Conservation (phyloP, 2,113 vertebrate genomes). For the Vanacampus margaritifer region DNA sequence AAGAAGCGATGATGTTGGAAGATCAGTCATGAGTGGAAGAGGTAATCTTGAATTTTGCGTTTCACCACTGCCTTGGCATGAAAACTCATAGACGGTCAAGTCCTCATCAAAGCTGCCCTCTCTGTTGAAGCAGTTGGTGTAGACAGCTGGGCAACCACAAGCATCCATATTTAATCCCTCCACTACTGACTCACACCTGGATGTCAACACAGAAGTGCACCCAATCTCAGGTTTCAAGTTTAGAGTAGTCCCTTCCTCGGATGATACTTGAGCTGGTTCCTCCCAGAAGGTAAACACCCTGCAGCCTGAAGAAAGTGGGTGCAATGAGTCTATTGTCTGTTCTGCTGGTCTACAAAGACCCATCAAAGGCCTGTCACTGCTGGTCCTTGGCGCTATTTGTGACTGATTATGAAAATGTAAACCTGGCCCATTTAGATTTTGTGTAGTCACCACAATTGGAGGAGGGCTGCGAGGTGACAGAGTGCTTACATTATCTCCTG, state of each 20-base stretch:
- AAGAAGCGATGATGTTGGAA: conserved; percentile 57
- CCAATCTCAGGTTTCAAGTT: conserved; percentile 55
- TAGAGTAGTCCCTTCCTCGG: conserved; percentile 9
- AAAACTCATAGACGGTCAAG: conserved; percentile 65
- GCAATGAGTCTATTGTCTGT: conserved; percentile 21
- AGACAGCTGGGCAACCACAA: conserved; percentile 82
- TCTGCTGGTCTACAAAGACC: conserved; percentile 44
- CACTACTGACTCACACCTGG: conserved; percentile 61
- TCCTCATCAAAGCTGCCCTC: conserved; percentile 72
- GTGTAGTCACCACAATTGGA: conserved; percentile 68
- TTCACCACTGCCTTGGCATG: conserved; percentile 39
- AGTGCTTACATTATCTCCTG: conserved; percentile 11
- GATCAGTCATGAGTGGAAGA: conserved; percentile 50
- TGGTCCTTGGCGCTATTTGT: conserved; percentile 33
- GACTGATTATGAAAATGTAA: conserved; percentile 38
- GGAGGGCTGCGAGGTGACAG: conserved; percentile 19
- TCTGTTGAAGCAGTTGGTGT: conserved; percentile 82
- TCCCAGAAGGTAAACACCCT: conserved; percentile 59
- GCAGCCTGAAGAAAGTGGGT: conserved; percentile 43
- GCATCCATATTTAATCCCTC: conserved; percentile 68
- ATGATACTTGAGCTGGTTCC: conserved; percentile 33
- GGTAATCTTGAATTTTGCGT: conserved; percentile 34
- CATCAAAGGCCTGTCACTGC: conserved; percentile 49
- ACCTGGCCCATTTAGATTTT: conserved; percentile 59
- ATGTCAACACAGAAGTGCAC: conserved; percentile 51